Evolutionary conservation across 53 echinoderm and acorn worm species (phyloP), one percentile per base, ranked within the genome.

Genomic region (Holothuria leucospilota): DNA sequence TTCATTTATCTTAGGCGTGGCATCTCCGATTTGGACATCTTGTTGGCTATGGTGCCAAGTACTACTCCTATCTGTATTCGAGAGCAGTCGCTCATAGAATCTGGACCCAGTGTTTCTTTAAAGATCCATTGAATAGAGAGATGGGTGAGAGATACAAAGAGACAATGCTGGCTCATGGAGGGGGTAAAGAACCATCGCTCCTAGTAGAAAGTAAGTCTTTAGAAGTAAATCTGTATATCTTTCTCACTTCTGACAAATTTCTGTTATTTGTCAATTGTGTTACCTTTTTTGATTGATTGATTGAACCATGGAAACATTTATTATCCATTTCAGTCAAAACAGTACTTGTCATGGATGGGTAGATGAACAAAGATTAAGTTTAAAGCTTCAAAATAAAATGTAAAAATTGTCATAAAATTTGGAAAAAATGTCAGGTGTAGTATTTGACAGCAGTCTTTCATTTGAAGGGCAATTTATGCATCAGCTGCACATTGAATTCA

Each of bases 21-120:
- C 97, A 97, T 67, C 91, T 97, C 15, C 84, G 97, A 46, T 95
- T 95, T 82, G 95, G 97, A 49, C 97, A 97, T 63, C 84, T 97
- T 46, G 95, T 97, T 5, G 97, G 97, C 27, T 97, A 97, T 51
- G 97, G 97, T 39, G 97, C 97, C 63, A 95, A 95, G 88, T 97
- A 97, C 63, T 97, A 97, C 88, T 93, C 94, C 18, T 97, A 97
- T 63, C 93, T 97, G 20, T 84, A 93, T 41, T 97, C 97, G 39
- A 87, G 93, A 41, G 97, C 97, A 5, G 97, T 97, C 0, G 97
- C 97, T 5, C 89, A 93, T 15, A 87, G 87, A 82, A 87, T 97
- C 28, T 96, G 97, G 97, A 91, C 91, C 20, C 63, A 91, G 71
- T 95, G 94, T 86, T 97, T 97, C 65, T 75, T 84, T 62, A 70